Evolutionary conservation across 2,888 invertebrate genomes (phyloP).

Genomic region (Chalcis sispes): DNA sequence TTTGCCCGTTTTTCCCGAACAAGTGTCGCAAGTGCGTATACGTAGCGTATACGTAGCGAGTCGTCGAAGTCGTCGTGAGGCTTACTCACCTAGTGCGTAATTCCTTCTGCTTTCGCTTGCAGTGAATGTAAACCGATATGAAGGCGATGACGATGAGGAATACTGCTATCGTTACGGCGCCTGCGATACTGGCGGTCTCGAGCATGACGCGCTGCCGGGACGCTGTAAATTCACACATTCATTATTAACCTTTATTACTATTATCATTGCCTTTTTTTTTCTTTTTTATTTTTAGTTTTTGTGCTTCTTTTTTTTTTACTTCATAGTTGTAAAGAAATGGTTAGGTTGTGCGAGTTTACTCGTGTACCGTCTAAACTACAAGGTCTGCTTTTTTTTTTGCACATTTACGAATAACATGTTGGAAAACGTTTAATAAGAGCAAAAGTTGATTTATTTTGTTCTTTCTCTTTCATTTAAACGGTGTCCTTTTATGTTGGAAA

Average conservation of each 20-base stretch:
- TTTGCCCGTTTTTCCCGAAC: conserved; percentile 18
- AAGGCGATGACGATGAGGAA: conserved; percentile 76
- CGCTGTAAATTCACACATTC: conserved; percentile 76
- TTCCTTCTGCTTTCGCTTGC: conserved; percentile 76
- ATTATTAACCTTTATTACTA: not conserved
- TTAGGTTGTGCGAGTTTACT: too few species aligned
- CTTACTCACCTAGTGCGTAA: conserved; percentile 71
- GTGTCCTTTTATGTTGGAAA: too few species aligned
- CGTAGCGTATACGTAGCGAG: not conserved
- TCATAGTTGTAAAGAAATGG: too few species aligned
- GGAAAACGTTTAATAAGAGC: too few species aligned
- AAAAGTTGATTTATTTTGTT: too few species aligned
- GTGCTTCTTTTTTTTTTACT: too few species aligned
- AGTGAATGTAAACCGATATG: conserved; percentile 75
- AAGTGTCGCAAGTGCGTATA: conserved; percentile 32
- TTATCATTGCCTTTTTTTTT: not conserved
- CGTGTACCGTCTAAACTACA: not conserved
- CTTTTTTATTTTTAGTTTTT: too few species aligned
- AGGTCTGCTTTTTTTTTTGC: not conserved
- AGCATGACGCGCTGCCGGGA: conserved; percentile 89
- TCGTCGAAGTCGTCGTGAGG: not conserved
- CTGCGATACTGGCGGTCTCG: conserved; percentile 92
- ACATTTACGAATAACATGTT: too few species aligned
- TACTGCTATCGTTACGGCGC: conserved; percentile 83
- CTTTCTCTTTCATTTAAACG: too few species aligned